Conservation (phyloP, 2,113 vertebrate species). For the Vidua macroura region DNA sequence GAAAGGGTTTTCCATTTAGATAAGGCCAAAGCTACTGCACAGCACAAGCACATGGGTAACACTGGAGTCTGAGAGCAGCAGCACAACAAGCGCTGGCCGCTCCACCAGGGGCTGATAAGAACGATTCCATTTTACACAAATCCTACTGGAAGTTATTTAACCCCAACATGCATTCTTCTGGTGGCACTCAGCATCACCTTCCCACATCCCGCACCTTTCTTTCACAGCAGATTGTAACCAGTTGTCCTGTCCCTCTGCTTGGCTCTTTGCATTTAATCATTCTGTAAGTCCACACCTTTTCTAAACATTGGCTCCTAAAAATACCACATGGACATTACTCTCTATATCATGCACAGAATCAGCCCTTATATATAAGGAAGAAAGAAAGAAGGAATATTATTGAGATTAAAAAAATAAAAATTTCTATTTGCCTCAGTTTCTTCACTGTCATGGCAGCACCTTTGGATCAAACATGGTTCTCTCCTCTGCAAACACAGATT, state of each 20-base stretch:
- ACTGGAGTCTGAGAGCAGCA: background rate
- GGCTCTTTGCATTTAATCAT: background rate
- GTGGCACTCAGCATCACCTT: background rate
- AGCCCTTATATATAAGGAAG: background rate
- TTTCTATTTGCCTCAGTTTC: background rate
- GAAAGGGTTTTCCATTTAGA: constrained; percentile 60
- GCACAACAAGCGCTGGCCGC: fast-evolving
- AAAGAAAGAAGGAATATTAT: background rate
- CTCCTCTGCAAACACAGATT: background rate
- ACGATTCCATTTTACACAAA: background rate
- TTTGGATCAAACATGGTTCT: background rate
- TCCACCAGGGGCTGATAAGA: constrained; percentile 6
- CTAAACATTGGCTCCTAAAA: background rate
- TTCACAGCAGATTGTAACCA: background rate
- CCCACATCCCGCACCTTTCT: background rate
- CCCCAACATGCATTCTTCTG: background rate
- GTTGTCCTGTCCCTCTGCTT: background rate
- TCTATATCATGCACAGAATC: background rate
- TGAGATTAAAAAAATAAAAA: background rate
- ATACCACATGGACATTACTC: background rate
- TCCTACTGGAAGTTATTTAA: background rate
- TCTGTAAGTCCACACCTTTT: background rate
- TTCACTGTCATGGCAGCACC: background rate
- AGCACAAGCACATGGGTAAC: background rate
- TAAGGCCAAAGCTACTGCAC: constrained; percentile 30